A percentile compares a stretch with the other conserved stretches of the same genome.
Evolutionary conservation across 2,888 invertebrate species (phyloP).

Genomic region (Drosophila demipolita): DNA sequence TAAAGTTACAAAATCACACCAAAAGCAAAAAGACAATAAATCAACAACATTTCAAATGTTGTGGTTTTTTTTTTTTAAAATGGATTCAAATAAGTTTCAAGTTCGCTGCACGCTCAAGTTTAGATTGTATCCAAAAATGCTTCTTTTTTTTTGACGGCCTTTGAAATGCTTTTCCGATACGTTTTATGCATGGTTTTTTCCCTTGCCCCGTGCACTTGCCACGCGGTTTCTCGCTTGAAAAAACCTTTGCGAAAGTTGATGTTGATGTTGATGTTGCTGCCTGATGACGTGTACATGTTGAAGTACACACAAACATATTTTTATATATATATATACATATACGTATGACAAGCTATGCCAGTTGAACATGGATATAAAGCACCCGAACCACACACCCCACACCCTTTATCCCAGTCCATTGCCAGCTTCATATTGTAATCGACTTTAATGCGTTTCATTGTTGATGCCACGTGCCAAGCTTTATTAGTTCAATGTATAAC

Average conservation of each 20-base stretch:
- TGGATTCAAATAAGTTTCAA: conserved; percentile 1
- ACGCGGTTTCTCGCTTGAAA: conserved; percentile 51
- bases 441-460: conserved; percentile 86
- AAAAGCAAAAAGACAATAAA: background rate
- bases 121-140: background rate
- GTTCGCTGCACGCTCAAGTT: conserved; percentile 1
- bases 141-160: conserved; percentile 9
- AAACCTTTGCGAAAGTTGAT: conserved; percentile 26
- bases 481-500: conserved; percentile 84
- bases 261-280: conserved; percentile 44
- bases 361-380: conserved; percentile 31
- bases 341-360: conserved; percentile 22
- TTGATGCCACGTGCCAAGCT: conserved; percentile 85
- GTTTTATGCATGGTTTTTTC: conserved; percentile 12
- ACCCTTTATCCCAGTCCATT: background rate
- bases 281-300: conserved; percentile 50
- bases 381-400: background rate
- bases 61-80: background rate
- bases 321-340: conserved; percentile 27
- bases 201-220: conserved; percentile 8
- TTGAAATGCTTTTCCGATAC: conserved; percentile 28
- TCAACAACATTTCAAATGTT: background rate
- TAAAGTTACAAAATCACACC: background rate
- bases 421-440: conserved; percentile 83
- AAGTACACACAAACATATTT: background rate